Percentiles rank a stretch among this genome's conserved stretches.
Conservation (phyloP, 2,888 invertebrate genomes). For the Drosophila barbarae region DNA sequence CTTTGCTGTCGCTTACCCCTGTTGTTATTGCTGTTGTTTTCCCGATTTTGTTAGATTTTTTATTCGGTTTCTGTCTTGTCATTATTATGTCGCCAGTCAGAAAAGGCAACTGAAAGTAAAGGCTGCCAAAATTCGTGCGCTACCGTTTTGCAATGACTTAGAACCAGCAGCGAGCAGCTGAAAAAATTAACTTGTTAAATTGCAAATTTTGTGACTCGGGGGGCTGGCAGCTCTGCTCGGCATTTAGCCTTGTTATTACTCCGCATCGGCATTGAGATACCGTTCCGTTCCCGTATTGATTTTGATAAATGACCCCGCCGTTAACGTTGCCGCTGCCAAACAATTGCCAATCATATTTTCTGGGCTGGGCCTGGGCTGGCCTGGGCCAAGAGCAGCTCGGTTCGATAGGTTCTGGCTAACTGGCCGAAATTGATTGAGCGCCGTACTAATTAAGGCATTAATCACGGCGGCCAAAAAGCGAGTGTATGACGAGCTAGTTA, state of each 20-base stretch:
- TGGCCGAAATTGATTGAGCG: constrained; percentile 54
- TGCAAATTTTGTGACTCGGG: constrained; percentile 67
- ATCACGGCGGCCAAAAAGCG: constrained; percentile 39
- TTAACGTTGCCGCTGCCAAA: constrained; percentile 19
- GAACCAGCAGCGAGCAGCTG: constrained; percentile 50
- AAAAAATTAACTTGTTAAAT: constrained; percentile 76
- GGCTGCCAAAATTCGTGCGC: constrained; percentile 68
- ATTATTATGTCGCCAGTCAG: constrained; percentile 73
- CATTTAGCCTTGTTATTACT: constrained; percentile 52
- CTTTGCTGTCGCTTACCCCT: background rate
- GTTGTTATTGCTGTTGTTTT: constrained; percentile 16
- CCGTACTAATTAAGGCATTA: constrained; percentile 67
- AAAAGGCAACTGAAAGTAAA: constrained; percentile 69
- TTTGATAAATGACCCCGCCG: constrained; percentile 66
- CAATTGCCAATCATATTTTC: constrained; percentile 57
- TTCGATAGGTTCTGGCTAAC: constrained; percentile 43
- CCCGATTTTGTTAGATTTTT: constrained; percentile 25
- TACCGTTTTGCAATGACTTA: constrained; percentile 72
- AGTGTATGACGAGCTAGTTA: constrained; percentile 21
- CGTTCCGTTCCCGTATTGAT: constrained; percentile 62
- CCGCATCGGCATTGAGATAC: constrained; percentile 63
- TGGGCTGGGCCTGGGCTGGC: constrained; percentile 39
- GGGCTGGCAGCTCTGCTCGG: constrained; percentile 46
- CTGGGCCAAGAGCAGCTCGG: background rate
- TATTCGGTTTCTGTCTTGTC: constrained; percentile 53